Conservation (phyloP, 2,797 vertebrate genomes). For the Numenius phaeopus region DNA sequence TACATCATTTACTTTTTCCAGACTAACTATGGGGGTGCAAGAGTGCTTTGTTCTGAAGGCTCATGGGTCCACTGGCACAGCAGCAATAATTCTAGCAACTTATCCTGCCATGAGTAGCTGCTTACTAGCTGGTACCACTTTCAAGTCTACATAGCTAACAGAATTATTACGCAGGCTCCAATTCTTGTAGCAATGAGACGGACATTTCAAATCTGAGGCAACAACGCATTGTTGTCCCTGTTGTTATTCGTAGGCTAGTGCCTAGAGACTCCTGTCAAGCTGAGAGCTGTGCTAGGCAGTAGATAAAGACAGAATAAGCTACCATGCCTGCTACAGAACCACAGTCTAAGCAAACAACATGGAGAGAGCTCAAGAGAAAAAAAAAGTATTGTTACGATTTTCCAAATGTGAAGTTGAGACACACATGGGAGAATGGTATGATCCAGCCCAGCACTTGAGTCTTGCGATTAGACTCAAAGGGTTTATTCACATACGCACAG, state of each 20-base stretch:
- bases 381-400: not conserved
- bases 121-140: not conserved
- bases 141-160: not conserved
- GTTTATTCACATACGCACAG: not conserved
- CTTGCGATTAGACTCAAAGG: not conserved
- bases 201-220: not conserved
- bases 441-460: not conserved
- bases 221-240: not conserved
- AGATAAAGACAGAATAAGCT: not conserved
- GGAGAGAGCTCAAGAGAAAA: not conserved
- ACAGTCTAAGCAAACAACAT: not conserved
- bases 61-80: not conserved
- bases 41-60: not conserved
- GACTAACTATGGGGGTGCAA: not conserved
- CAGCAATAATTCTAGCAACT: not conserved
- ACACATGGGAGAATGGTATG: not conserved
- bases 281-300: not conserved
- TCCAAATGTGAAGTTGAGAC: not conserved
- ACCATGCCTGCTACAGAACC: not conserved
- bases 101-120: not conserved
- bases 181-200: not conserved
- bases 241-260: accelerated
- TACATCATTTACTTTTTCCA: not conserved
- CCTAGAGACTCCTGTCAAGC: not conserved
- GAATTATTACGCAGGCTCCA: not conserved